These are phyloP conservation scores for Gallirallus australis DNA, from an alignment of 2,797 vertebrate genomes.

Conservation along the genomic window DNA sequence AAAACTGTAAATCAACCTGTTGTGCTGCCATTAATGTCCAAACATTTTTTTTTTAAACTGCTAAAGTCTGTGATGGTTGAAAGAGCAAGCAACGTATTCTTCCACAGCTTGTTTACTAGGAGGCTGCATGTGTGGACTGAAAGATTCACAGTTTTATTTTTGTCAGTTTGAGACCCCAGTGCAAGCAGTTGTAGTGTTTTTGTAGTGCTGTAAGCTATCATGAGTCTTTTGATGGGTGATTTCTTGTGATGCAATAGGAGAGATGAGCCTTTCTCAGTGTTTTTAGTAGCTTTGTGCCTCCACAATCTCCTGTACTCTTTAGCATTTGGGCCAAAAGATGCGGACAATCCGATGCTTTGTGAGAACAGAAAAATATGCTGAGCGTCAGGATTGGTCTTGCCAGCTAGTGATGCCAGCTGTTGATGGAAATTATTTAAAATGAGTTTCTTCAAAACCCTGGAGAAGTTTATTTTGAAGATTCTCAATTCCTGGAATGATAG, in stretches of 20 bases:
- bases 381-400: not conserved
- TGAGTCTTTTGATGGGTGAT: not conserved
- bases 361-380: not conserved
- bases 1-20: not conserved
- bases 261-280: not conserved
- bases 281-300: not conserved
- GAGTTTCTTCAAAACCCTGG: not conserved
- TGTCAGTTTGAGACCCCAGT: not conserved
- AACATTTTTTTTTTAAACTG: not conserved
- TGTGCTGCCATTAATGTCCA: not conserved
- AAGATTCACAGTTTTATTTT: not conserved
- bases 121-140: not conserved
- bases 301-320: not conserved
- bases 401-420: not conserved
- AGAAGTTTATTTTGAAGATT: not conserved
- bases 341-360: not conserved
- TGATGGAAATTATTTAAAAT: not conserved
- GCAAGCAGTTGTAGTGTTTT: not conserved
- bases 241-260: not conserved
- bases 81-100: not conserved
- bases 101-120: not conserved
- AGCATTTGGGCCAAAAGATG: not conserved
- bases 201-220: rapidly evolving
- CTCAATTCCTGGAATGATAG: not conserved
- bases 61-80: not conserved